A percentile compares a stretch with the other conserved stretches of the same genome.
Evolutionary conservation across 2,888 invertebrate genomes (phyloP).

Genomic region (Dasysyrphus tricinctus): DNA sequence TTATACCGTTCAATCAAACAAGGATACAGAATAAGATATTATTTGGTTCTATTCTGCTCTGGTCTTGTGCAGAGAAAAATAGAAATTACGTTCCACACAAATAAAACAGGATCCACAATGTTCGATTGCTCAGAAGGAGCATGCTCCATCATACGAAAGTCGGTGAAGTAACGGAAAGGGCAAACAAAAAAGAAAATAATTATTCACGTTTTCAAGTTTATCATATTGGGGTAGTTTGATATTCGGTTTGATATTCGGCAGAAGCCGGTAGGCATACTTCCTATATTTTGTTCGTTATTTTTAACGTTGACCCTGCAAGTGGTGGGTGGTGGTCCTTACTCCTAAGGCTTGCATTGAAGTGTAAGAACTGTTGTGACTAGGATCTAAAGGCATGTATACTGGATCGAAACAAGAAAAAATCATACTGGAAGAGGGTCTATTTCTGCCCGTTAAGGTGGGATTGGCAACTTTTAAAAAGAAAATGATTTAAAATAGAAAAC

Average conservation of each 20-base stretch:
- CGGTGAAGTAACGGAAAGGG: not conserved
- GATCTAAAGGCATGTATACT: too few relatives aligned
- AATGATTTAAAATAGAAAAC: too few relatives aligned
- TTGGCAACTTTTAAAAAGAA: too few relatives aligned
- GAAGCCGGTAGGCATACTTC: not conserved
- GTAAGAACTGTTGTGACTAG: too few relatives aligned
- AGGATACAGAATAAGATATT: not conserved
- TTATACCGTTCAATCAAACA: not conserved
- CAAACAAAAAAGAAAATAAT: not conserved
- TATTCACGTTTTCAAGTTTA: not conserved
- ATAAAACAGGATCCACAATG: constrained; percentile 4
- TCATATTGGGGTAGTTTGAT: not conserved
- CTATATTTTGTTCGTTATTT: too few relatives aligned
- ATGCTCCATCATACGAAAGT: constrained; percentile 1
- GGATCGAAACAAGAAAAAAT: too few relatives aligned
- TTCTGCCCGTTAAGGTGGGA: too few relatives aligned
- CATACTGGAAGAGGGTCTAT: too few relatives aligned
- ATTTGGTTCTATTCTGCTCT: not conserved
- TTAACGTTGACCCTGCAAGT: too few relatives aligned
- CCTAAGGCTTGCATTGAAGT: too few relatives aligned
- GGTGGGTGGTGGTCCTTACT: too few relatives aligned
- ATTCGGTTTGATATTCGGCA: not conserved
- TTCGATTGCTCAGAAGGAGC: constrained; percentile 10
- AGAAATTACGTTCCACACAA: constrained; percentile 5
- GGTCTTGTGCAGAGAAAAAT: not conserved